Evolutionary conservation across 2,797 vertebrate species (phyloP).

Genomic region (Fundulus diaphanus): DNA sequence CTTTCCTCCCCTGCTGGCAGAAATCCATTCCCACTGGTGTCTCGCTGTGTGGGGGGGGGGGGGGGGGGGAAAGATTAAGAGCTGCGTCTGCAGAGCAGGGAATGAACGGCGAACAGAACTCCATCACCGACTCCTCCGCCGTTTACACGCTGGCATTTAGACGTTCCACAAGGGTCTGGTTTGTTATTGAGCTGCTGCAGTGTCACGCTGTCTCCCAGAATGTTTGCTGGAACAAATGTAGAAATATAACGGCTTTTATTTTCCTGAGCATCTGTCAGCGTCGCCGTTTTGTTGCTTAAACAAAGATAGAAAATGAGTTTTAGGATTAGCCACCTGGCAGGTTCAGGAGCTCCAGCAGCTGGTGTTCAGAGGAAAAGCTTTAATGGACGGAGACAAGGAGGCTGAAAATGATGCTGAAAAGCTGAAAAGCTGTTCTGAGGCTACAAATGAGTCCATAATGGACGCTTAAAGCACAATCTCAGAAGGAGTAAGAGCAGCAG

Average conservation of each 20-base stretch:
- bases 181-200: background rate
- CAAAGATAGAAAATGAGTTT: conserved; percentile 9
- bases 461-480: background rate
- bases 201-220: background rate
- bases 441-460: background rate
- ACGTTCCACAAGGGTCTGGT: background rate
- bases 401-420: conserved; percentile 6
- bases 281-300: background rate
- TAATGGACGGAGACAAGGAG: conserved; percentile 8
- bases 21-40: conserved; percentile 17
- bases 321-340: background rate
- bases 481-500: conserved; percentile 16
- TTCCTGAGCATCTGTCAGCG: background rate
- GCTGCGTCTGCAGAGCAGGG: background rate
- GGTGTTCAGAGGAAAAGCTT: background rate
- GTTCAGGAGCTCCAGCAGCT: background rate
- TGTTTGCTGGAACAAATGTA: background rate
- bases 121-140: conserved; percentile 15
- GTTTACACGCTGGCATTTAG: background rate
- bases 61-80: conserved; percentile 26
- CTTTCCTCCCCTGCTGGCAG: conserved; percentile 20
- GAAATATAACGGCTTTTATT: background rate
- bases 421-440: conserved; percentile 9
- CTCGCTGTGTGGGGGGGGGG: conserved; percentile 3
- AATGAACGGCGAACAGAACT: conserved; percentile 20